Conservation (phyloP, 1,140 invertebrate genomes). For the Monomorium pharaonis region DNA sequence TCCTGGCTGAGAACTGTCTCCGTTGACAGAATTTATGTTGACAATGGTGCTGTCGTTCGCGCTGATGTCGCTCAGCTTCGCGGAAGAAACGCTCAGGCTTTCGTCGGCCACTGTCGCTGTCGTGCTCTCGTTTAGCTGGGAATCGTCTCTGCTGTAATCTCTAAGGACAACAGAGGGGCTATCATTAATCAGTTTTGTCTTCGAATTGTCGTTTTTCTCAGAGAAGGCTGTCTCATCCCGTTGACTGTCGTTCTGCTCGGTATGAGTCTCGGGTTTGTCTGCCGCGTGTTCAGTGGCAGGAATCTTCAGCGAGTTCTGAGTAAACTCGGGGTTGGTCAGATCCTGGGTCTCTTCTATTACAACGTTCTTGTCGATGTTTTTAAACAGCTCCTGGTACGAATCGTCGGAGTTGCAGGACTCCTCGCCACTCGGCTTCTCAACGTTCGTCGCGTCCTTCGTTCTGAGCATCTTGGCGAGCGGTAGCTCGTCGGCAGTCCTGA, state of each 20-base stretch:
- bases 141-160: too few relatives aligned
- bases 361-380: background rate
- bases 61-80: too few relatives aligned
- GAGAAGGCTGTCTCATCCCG: background rate
- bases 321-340: background rate
- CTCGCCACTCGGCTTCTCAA: slow-evolving; percentile 23
- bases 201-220: slow-evolving; percentile 62
- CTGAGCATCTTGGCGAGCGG: slow-evolving; percentile 54
- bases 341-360: slow-evolving; percentile 70
- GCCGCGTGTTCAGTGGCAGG: background rate
- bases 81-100: too few relatives aligned
- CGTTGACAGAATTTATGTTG: background rate
- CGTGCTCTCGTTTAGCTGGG: too few relatives aligned
- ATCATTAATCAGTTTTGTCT: background rate
- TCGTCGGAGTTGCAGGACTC: slow-evolving; percentile 51
- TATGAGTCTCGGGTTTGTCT: background rate
- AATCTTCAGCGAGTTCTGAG: background rate
- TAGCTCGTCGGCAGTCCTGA: slow-evolving; percentile 43
- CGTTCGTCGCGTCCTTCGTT: slow-evolving; percentile 45
- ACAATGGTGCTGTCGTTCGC: too few relatives aligned
- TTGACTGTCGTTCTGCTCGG: slow-evolving; percentile 28
- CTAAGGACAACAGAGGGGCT: too few relatives aligned
- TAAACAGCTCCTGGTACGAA: slow-evolving; percentile 19
- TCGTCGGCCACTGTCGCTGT: too few relatives aligned
- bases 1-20: background rate